phyloP scores from a whole-genome alignment of 2,888 invertebrate genomes.

The Julus scandinavius region DNA sequence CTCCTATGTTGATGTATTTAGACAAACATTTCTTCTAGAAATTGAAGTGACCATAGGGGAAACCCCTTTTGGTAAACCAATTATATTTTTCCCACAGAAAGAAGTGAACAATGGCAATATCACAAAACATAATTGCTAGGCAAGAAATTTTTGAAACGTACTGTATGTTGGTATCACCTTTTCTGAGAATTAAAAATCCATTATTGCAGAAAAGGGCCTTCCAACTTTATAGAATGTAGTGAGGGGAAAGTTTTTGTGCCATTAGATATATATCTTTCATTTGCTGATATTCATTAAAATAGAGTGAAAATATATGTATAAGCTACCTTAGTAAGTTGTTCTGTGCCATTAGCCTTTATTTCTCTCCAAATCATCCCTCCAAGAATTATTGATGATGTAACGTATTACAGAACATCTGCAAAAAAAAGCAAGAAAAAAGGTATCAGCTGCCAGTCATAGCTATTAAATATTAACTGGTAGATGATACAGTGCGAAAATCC shows the following conservation, averaged over 20 bases:
- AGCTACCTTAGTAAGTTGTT: not conserved
- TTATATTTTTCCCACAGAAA: not conserved
- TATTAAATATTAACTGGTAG: conserved; percentile 24
- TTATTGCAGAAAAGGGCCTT: too few relatives aligned
- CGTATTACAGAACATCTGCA: not conserved
- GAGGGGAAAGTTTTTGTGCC: too few relatives aligned
- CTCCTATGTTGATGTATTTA: too few relatives aligned
- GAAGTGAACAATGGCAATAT: not conserved
- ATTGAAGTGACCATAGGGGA: too few relatives aligned
- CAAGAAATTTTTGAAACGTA: too few relatives aligned
- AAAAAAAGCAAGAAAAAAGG: not conserved
- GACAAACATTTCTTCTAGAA: too few relatives aligned
- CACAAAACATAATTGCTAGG: not conserved
- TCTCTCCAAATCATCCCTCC: not conserved
- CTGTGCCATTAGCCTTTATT: not conserved
- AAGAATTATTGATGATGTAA: conserved; percentile 31
- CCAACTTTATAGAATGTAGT: too few relatives aligned
- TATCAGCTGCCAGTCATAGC: not conserved
- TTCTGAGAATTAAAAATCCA: too few relatives aligned
- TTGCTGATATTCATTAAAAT: too few relatives aligned
- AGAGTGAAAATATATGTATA: not conserved
- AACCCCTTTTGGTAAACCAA: too few relatives aligned
- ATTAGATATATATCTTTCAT: too few relatives aligned
- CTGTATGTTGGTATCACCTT: too few relatives aligned
- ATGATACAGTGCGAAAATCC: conserved; percentile 38